Conservation (phyloP, 2,113 vertebrate species). For the Coregonus clupeaformis region DNA sequence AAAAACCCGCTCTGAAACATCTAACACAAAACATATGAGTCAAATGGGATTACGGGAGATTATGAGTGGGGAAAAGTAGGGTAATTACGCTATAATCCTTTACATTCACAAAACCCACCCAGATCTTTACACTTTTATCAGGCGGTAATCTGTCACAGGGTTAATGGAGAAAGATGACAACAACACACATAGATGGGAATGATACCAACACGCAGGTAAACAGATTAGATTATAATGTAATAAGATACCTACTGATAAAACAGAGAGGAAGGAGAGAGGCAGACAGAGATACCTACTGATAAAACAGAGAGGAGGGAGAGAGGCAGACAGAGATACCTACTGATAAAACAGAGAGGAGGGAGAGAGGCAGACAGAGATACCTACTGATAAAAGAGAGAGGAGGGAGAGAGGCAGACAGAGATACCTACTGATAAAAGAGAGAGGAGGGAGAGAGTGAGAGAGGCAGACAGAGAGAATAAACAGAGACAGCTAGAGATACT, state of each 20-base stretch:
- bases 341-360: too few species aligned
- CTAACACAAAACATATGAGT: slow-evolving; percentile 44
- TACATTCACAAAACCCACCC: slow-evolving; percentile 32
- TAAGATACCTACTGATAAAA: neutral
- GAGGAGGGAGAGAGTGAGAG: neutral
- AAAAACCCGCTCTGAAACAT: slow-evolving; percentile 38
- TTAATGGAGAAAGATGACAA: slow-evolving; percentile 18
- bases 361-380: neutral
- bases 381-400: too few species aligned
- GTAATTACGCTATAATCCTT: slow-evolving; percentile 59
- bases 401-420: neutral
- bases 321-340: too few species aligned
- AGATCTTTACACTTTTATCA: slow-evolving; percentile 33
- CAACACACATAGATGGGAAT: neutral
- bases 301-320: neutral
- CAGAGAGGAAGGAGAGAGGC: neutral
- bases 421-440: neutral
- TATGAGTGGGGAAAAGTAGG: slow-evolving; percentile 45
- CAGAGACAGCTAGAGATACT: neutral
- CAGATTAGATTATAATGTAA: neutral
- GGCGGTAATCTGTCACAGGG: slow-evolving; percentile 36
- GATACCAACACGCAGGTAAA: neutral
- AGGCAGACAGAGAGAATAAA: neutral
- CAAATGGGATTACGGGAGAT: slow-evolving; percentile 60
- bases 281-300: neutral